A percentile compares a stretch with the other conserved stretches of the same genome.
phyloP scores from a whole-genome alignment of 2,888 invertebrate genomes.

The Blastobasis lacticolella region DNA sequence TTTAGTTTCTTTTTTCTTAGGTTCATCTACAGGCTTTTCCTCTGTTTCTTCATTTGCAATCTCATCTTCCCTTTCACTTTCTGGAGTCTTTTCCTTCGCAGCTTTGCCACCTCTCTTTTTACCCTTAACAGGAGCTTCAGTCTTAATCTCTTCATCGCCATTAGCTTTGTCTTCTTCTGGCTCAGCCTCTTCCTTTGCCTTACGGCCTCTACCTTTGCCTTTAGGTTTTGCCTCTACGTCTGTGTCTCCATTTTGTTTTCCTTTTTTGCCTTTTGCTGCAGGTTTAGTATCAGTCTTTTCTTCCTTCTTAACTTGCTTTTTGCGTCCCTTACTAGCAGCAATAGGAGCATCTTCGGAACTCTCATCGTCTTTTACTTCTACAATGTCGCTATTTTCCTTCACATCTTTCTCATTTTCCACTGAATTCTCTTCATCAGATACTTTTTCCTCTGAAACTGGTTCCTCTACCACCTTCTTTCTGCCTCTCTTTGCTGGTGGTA shows the following conservation, averaged over 20 bases:
- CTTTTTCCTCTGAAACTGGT: conserved; percentile 27
- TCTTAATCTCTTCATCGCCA: conserved; percentile 36
- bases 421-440: conserved; percentile 36
- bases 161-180: conserved; percentile 30
- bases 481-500: conserved; percentile 44
- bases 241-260: conserved; percentile 33
- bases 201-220: conserved; percentile 44
- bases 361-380: conserved; percentile 6
- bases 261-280: conserved; percentile 38
- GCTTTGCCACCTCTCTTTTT: conserved; percentile 23
- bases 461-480: conserved; percentile 48
- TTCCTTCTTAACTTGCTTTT: conserved; percentile 51
- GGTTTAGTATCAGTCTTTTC: conserved; percentile 28
- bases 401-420: conserved; percentile 43
- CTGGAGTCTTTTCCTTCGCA: conserved; percentile 19
- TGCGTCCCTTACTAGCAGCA: conserved; percentile 39
- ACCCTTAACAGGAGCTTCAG: conserved; percentile 27
- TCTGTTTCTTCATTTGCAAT: conserved; percentile 32
- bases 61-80: conserved; percentile 14
- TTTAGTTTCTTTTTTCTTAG: conserved; percentile 51
- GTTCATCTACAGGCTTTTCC: conserved; percentile 33
- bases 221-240: conserved; percentile 43
- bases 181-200: conserved; percentile 35
- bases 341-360: conserved; percentile 19
- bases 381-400: conserved; percentile 17